Conservation (phyloP, 2,888 invertebrate species). For the Lepidocyrtoides sp. region DNA sequence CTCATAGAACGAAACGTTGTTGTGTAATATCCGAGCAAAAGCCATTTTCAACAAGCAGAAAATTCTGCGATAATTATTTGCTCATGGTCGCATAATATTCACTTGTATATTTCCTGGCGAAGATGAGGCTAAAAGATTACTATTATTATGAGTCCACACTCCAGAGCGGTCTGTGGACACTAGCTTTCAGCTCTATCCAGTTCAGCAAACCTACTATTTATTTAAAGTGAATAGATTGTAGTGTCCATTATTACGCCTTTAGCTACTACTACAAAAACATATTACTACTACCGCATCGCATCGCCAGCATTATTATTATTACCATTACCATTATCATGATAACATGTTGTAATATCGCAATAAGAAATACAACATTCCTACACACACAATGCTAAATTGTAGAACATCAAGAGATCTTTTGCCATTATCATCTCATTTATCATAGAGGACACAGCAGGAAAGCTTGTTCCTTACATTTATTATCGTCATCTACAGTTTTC, state of each 20-base stretch:
- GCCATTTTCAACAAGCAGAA: neutral
- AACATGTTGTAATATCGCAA: neutral
- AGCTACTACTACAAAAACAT: slow-evolving; percentile 44
- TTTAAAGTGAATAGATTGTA: slow-evolving; percentile 33
- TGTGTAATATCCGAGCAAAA: neutral
- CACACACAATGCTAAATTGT: neutral
- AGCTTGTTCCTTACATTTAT: slow-evolving; percentile 57
- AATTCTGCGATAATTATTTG: slow-evolving; percentile 33
- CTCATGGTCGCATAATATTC: neutral
- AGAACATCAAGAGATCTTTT: slow-evolving; percentile 60
- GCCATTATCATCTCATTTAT: slow-evolving; percentile 76
- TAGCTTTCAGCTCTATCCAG: neutral
- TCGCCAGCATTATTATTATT: no score
- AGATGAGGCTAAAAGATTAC: slow-evolving; percentile 26
- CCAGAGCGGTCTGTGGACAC: slow-evolving; percentile 1
- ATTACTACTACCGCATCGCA: neutral
- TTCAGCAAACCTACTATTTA: neutral
- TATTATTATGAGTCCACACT: slow-evolving; percentile 50
- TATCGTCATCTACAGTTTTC: slow-evolving; percentile 23
- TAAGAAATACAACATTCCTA: neutral
- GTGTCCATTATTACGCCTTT: slow-evolving; percentile 58
- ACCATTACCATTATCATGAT: neutral
- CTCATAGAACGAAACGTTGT: slow-evolving; percentile 1
- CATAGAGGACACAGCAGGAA: slow-evolving; percentile 61
- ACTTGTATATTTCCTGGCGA: neutral